Evolutionary conservation across 92 coral and sea anemone species (phyloP).

Genomic region (Porites lobata): DNA sequence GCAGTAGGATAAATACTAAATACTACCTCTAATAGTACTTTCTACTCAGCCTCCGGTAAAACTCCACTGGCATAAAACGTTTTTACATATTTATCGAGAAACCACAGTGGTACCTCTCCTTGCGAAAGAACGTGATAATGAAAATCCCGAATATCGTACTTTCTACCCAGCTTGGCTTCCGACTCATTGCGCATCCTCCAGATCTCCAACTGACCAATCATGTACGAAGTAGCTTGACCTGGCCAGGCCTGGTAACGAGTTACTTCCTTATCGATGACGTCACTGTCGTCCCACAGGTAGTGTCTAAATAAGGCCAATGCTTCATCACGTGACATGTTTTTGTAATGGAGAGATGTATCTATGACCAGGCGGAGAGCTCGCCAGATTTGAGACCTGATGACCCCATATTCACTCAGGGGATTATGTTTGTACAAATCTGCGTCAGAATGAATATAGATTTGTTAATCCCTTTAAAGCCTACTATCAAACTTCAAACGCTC

Average conservation of each 20-base stretch:
- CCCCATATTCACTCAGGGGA: slow-evolving; percentile 70
- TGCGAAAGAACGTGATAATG: slow-evolving; percentile 73
- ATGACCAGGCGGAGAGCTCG: slow-evolving; percentile 77
- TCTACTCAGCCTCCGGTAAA: background rate
- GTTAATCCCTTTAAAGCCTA: background rate
- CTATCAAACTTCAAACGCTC: no score
- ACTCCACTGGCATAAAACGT: slow-evolving; percentile 59
- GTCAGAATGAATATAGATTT: background rate
- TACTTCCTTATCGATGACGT: slow-evolving; percentile 61
- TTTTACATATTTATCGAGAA: slow-evolving; percentile 56
- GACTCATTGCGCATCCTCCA: slow-evolving; percentile 75
- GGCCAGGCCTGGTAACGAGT: slow-evolving; percentile 81
- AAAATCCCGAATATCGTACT: slow-evolving; percentile 68
- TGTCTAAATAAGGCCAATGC: slow-evolving; percentile 63
- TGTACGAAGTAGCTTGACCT: slow-evolving; percentile 76
- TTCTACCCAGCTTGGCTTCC: slow-evolving; percentile 44
- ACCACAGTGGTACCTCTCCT: slow-evolving; percentile 71
- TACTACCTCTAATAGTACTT: no score
- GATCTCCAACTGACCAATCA: slow-evolving; percentile 75
- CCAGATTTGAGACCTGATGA: slow-evolving; percentile 80
- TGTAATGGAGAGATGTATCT: slow-evolving; percentile 75
- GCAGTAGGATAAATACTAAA: no score
- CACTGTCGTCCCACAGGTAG: slow-evolving; percentile 75
- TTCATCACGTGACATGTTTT: slow-evolving; percentile 70
- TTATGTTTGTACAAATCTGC: slow-evolving; percentile 62